A percentile compares a stretch with the other conserved stretches of the same genome.
Evolutionary conservation across 2,797 vertebrate genomes (phyloP).

Genomic region (Sebastes nivosus): DNA sequence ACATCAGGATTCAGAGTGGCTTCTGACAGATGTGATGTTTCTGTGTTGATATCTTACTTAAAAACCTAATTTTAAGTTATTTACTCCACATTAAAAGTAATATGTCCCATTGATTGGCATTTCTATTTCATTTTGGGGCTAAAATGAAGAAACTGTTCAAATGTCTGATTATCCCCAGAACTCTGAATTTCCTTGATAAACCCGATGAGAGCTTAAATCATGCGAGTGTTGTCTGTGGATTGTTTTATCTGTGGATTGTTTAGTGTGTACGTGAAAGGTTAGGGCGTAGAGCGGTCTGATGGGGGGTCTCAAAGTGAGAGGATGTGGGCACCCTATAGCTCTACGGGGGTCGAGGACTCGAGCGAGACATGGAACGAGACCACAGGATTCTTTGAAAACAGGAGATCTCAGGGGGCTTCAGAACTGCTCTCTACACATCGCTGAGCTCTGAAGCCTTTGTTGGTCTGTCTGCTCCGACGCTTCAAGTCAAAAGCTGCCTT

Average conservation of each 20-base stretch:
- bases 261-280: slow-evolving; percentile 16
- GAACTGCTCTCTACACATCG: slow-evolving; percentile 38
- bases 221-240: neutral
- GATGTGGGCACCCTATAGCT: slow-evolving; percentile 76
- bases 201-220: neutral
- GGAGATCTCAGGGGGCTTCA: slow-evolving; percentile 79
- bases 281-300: slow-evolving; percentile 32
- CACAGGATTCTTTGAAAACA: slow-evolving; percentile 87
- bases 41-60: neutral
- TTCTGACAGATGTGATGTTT: neutral
- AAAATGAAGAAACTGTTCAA: neutral
- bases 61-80: neutral
- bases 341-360: slow-evolving; percentile 69
- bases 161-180: neutral
- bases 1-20: too few relatives aligned
- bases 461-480: slow-evolving; percentile 36
- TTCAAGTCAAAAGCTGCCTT: slow-evolving; percentile 8
- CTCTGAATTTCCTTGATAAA: neutral
- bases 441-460: slow-evolving; percentile 40
- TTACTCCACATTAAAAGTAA: neutral
- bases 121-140: neutral
- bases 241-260: neutral
- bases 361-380: slow-evolving; percentile 69
- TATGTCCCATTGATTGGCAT: neutral
- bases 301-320: slow-evolving; percentile 76